A percentile compares a stretch with the other conserved stretches of the same genome.
Evolutionary conservation across 2,797 vertebrate genomes (phyloP).

Genomic region (Liparis tanakae): DNA sequence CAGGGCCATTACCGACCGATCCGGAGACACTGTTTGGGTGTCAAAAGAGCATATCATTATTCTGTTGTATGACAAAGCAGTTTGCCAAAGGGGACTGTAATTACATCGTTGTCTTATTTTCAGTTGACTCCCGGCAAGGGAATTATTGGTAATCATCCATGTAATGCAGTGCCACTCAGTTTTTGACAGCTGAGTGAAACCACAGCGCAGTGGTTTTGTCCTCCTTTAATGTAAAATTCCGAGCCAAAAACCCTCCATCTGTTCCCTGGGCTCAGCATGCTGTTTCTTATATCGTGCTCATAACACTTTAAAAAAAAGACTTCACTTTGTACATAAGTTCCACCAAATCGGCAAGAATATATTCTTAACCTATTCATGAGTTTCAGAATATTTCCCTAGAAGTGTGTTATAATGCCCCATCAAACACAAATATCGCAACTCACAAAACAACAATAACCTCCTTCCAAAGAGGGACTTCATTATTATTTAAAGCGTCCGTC

Average conservation of each 20-base stretch:
- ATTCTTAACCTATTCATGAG: background rate
- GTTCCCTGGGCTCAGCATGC: conserved; percentile 46
- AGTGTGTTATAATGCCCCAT: conserved; percentile 40
- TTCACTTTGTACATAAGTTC: conserved; percentile 6
- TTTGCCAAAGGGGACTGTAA: conserved; percentile 75
- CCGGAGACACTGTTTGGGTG: conserved; percentile 68
- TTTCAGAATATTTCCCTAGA: background rate
- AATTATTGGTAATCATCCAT: conserved; percentile 85
- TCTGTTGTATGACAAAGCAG: conserved; percentile 79
- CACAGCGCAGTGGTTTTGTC: conserved; percentile 69
- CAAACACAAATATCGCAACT: conserved; percentile 15
- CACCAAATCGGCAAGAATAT: conserved; percentile 1
- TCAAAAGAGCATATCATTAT: conserved; percentile 80
- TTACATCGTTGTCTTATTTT: conserved; percentile 80
- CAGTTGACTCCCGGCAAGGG: conserved; percentile 75
- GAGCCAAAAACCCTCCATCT: conserved; percentile 62
- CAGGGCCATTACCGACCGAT: conserved; percentile 71
- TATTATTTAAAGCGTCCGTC: conserved; percentile 80
- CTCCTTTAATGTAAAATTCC: conserved; percentile 69
- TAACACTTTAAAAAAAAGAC: background rate
- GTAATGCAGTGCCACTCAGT: conserved; percentile 82
- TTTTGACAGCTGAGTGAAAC: conserved; percentile 82
- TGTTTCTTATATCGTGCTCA: conserved; percentile 23
- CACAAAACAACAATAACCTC: conserved; percentile 45
- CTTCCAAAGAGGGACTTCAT: conserved; percentile 69